Conservation (phyloP, 2,113 vertebrate genomes). For the Trachemys scripta region DNA sequence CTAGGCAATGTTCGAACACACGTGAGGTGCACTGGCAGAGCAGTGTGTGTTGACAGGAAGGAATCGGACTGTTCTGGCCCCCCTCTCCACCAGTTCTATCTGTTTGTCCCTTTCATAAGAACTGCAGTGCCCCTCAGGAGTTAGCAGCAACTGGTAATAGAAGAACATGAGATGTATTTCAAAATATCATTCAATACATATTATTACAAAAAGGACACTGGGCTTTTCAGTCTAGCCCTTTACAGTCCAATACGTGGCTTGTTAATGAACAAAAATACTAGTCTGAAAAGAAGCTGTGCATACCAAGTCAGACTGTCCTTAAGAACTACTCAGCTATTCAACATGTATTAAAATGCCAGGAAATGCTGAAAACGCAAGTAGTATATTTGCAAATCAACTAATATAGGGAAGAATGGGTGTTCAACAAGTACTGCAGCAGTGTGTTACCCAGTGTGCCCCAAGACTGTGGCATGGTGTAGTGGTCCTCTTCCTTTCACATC, state of each 20-base stretch:
- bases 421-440: background rate
- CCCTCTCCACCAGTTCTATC: background rate
- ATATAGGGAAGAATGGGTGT: background rate
- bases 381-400: background rate
- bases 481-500: slow-evolving; percentile 92
- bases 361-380: background rate
- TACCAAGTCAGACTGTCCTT: background rate
- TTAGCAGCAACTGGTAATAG: background rate
- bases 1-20: background rate
- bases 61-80: background rate
- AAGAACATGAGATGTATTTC: background rate
- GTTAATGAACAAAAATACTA: background rate
- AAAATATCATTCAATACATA: background rate
- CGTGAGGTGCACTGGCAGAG: background rate
- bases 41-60: background rate
- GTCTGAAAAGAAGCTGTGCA: background rate
- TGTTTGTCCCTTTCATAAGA: background rate
- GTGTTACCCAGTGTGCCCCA: slow-evolving; percentile 94
- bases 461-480: slow-evolving; percentile 94
- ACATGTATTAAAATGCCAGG: background rate
- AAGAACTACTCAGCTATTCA: background rate
- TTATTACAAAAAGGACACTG: background rate
- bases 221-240: background rate
- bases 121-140: background rate
- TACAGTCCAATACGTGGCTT: background rate